Base-by-base conservation (phyloP, 2,113 vertebrate genomes). In the Paedocypris sp. region DNA sequence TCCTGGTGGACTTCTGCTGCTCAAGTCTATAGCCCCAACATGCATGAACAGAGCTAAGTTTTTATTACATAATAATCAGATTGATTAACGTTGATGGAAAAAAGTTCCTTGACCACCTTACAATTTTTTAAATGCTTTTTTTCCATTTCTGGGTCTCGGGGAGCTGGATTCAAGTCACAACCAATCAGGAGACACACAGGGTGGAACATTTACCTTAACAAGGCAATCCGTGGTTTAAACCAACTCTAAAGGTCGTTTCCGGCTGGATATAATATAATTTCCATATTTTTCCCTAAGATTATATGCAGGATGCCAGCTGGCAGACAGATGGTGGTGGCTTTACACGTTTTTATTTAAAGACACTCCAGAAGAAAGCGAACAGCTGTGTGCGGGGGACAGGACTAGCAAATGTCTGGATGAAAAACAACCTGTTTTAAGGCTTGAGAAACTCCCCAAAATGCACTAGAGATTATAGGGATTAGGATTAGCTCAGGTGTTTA, bases 191-290 rank as follows among this genome's bases (percentile, higher is more conserved):
- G n/a, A n/a, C n/a, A n/a, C n/a, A n/a, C n/a, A n/a, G n/a, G n/a
- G n/a, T n/a, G n/a, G n/a, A n/a, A n/a, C n/a, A n/a, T n/a, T n/a
- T n/a, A n/a, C n/a, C n/a, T n/a, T n/a, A 72, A 78, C 81, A 77
- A 82, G 80, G 76, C 66, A 72, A 83, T 77, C 78, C 69, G 78
- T 80, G 70, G 52, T 80, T 80, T 80, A 76, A 70, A 77, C 77
- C 69, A 69, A 69, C 75, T 81, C 83, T 82, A 76, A 74, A 86
- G 81, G 82, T 82, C 69, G 77, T 75, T 82, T 85, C 80, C 70
- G 78, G 85, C 84, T 87, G 83, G 71, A 83, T 79, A 75, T 86
- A 84, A 88, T 86, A 85, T 83, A 75, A 86, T 86, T 86, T 85
- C 84, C 80, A 73, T 81, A 74, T 60, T 58, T 45, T 71, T 64